Evolutionary conservation across 2,888 invertebrate genomes (phyloP).

Genomic region (Drosophila kanekoi): DNA sequence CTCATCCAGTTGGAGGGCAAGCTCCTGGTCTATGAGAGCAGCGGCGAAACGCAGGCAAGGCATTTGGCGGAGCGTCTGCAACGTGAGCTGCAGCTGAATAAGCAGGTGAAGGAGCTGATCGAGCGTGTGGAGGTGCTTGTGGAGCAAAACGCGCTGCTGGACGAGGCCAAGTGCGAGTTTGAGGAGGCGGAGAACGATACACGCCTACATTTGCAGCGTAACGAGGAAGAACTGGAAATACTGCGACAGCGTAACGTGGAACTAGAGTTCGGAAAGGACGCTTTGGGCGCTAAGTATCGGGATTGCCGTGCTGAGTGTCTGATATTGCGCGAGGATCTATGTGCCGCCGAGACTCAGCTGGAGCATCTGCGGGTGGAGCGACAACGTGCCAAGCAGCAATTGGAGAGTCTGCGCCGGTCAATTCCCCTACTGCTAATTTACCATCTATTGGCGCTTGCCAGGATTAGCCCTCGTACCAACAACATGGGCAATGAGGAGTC

Average conservation of each 20-base stretch:
- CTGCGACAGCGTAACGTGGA: constrained; percentile 85
- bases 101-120: constrained; percentile 85
- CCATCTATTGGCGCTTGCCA: constrained; percentile 53
- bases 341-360: constrained; percentile 82
- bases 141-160: constrained; percentile 88
- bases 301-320: constrained; percentile 83
- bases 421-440: constrained; percentile 78
- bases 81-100: constrained; percentile 87
- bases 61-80: constrained; percentile 88
- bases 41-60: constrained; percentile 88
- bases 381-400: constrained; percentile 81
- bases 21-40: constrained; percentile 88
- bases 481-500: constrained; percentile 66
- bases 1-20: constrained; percentile 88
- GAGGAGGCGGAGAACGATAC: constrained; percentile 92
- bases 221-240: constrained; percentile 88
- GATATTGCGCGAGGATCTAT: constrained; percentile 81
- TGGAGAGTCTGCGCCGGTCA: constrained; percentile 75
- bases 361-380: constrained; percentile 83
- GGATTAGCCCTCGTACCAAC: background rate
- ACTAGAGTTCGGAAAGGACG: constrained; percentile 87
- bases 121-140: constrained; percentile 87
- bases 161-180: constrained; percentile 90
- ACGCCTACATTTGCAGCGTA: constrained; percentile 85
- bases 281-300: constrained; percentile 87